A percentile compares a stretch with the other conserved stretches of the same genome.
These are phyloP conservation scores for Sigmodon hispidus DNA, from an alignment of 2,113 vertebrate genomes.

Conservation along the genomic window DNA sequence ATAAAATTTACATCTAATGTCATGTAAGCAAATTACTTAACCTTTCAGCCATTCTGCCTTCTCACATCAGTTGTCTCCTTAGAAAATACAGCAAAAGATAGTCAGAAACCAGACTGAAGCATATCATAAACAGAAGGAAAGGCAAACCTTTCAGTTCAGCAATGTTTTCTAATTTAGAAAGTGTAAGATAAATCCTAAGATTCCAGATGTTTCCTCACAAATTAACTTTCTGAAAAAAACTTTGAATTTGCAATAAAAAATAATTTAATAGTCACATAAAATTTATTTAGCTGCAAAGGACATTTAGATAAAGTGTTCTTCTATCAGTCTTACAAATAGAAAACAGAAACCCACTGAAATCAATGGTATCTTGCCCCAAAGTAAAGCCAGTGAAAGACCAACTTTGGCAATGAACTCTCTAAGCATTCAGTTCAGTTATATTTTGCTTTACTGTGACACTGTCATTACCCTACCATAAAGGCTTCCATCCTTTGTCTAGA, in stretches of 20 bases:
- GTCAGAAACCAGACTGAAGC: not conserved
- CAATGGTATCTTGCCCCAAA: not conserved
- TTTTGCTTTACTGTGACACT: slow-evolving; percentile 39
- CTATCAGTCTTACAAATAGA: not conserved
- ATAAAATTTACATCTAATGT: not conserved
- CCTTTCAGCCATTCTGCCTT: slow-evolving; percentile 47
- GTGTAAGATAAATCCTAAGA: not conserved
- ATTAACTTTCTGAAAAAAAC: not conserved
- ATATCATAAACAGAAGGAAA: slow-evolving; percentile 29
- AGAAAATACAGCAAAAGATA: not conserved
- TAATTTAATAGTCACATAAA: not conserved
- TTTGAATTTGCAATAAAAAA: not conserved
- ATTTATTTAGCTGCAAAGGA: not conserved
- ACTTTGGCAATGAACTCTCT: not conserved
- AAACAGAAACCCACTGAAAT: not conserved
- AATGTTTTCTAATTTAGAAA: not conserved
- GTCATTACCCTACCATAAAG: slow-evolving; percentile 52
- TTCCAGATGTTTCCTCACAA: not conserved
- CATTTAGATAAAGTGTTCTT: not conserved
- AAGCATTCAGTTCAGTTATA: not conserved
- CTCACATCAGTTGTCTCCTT: slow-evolving; percentile 19
- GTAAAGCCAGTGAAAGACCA: not conserved
- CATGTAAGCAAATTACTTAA: slow-evolving; percentile 67
- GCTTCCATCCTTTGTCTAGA: slow-evolving; percentile 36
- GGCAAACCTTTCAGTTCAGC: not conserved